A percentile compares a stretch with the other conserved stretches of the same genome.
Evolutionary conservation across 1,140 invertebrate species (phyloP).

Genomic region (Elymnias hypermnestra): DNA sequence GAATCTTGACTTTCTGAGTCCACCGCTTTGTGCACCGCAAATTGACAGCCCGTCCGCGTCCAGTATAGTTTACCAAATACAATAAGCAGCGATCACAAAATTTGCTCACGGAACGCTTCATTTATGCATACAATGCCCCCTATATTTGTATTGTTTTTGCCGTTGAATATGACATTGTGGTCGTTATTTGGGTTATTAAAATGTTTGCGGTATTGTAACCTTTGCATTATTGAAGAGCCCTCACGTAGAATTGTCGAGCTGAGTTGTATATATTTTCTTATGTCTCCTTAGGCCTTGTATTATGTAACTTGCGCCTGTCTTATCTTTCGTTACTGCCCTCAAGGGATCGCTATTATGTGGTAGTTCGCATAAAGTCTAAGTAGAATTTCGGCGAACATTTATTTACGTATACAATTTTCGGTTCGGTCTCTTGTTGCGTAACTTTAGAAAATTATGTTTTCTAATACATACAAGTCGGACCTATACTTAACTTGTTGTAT

Average conservation of each 20-base stretch:
- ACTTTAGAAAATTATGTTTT: no score
- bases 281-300: not conserved
- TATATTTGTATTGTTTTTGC: conserved; percentile 27
- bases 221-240: conserved; percentile 23
- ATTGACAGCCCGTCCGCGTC: conserved; percentile 10
- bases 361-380: not conserved
- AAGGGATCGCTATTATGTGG: not conserved
- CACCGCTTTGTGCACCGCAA: conserved; percentile 6
- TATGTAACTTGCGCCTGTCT: not conserved
- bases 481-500: no score
- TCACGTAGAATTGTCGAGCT: not conserved
- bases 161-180: conserved; percentile 25
- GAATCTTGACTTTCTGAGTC: conserved; percentile 20
- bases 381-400: not conserved
- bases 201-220: conserved; percentile 22
- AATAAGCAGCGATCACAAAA: conserved; percentile 20
- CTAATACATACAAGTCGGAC: no score
- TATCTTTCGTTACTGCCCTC: not conserved
- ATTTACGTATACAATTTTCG: no score
- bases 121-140: conserved; percentile 24
- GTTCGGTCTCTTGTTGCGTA: no score
- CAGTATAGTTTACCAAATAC: conserved; percentile 8
- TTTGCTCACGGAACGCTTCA: conserved; percentile 22
- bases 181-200: conserved; percentile 26
- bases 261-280: conserved; percentile 3